Conservation (phyloP, 2,888 invertebrate genomes). For the Zaprionus obscuricornis region DNA sequence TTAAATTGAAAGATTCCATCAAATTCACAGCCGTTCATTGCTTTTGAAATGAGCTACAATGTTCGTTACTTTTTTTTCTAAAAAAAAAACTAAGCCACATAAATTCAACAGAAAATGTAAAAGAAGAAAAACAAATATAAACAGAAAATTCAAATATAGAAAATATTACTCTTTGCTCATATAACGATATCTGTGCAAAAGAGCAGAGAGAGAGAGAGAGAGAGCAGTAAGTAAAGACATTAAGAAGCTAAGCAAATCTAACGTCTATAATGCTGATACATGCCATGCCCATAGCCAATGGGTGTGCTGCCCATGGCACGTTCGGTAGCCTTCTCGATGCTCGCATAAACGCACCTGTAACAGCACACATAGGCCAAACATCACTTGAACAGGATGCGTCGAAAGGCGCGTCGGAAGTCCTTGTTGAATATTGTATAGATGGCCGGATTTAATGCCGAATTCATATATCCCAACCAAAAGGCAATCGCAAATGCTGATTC, state of each 20-base stretch:
- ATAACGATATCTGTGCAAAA: too few species aligned
- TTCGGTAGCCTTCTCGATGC: constrained; percentile 84
- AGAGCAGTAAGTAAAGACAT: neutral
- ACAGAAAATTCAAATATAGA: neutral
- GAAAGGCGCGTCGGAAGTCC: constrained; percentile 97
- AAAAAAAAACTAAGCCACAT: too few species aligned
- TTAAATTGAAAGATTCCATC: constrained; percentile 71
- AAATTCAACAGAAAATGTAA: constrained; percentile 17
- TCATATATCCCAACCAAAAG: constrained; percentile 99
- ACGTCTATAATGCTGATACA: constrained; percentile 82
- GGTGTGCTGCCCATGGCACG: constrained; percentile 84
- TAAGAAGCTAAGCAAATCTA: constrained; percentile 75
- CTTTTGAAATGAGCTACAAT: constrained; percentile 82
- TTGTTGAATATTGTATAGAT: constrained; percentile 99
- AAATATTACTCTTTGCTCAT: too few species aligned
- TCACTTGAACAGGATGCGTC: constrained; percentile 98
- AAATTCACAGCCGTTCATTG: constrained; percentile 82
- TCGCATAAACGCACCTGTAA: constrained; percentile 88
- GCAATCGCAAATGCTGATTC: constrained; percentile 94
- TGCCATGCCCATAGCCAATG: constrained; percentile 82
- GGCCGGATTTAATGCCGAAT: constrained; percentile 97
- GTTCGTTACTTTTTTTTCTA: constrained; percentile 64
- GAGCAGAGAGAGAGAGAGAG: too few species aligned
- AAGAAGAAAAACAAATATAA: neutral
- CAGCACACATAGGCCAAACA: constrained; percentile 94